These are phyloP conservation scores for Subanguina moxae DNA, from an alignment of 1,140 invertebrate species.

Conservation along the genomic window DNA sequence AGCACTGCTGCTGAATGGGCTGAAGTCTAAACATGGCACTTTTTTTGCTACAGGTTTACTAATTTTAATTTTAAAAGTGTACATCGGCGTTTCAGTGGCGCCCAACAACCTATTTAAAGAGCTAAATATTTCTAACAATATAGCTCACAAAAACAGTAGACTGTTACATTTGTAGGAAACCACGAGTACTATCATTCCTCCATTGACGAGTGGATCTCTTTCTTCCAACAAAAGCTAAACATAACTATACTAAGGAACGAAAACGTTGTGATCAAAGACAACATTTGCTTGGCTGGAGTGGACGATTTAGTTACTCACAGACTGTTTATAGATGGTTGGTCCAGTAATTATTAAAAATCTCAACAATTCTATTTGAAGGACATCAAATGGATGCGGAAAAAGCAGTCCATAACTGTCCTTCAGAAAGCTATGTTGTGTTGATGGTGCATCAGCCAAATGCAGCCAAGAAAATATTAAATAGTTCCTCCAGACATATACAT, in stretches of 20 bases:
- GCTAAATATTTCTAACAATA: too few relatives aligned
- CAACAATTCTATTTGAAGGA: slow-evolving; percentile 12
- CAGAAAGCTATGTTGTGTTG: slow-evolving; percentile 24
- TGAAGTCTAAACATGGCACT: slow-evolving; percentile 38
- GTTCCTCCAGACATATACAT: slow-evolving; percentile 20
- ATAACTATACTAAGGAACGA: slow-evolving; percentile 37
- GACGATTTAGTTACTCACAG: slow-evolving; percentile 36
- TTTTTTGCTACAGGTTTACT: slow-evolving; percentile 39
- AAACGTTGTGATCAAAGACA: slow-evolving; percentile 5
- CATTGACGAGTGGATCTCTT: slow-evolving; percentile 36
- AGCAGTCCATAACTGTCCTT: slow-evolving; percentile 32
- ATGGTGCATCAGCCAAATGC: slow-evolving; percentile 47
- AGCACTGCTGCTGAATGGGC: slow-evolving; percentile 22
- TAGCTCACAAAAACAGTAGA: too few relatives aligned
- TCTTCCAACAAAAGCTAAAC: slow-evolving; percentile 35
- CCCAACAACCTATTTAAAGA: too few relatives aligned
- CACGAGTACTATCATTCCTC: slow-evolving; percentile 38
- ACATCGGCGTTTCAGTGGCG: too few relatives aligned
- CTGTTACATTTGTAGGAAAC: slow-evolving; percentile 12
- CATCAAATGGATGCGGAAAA: slow-evolving; percentile 40
- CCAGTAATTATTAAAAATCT: too few relatives aligned
- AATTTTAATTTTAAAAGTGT: background rate
- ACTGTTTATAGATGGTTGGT: slow-evolving; percentile 23
- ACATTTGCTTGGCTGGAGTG: slow-evolving; percentile 42
- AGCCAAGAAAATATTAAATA: slow-evolving; percentile 29